Evolutionary conservation across 2,888 invertebrate species (phyloP).

Genomic region (Craniophora ligustri): DNA sequence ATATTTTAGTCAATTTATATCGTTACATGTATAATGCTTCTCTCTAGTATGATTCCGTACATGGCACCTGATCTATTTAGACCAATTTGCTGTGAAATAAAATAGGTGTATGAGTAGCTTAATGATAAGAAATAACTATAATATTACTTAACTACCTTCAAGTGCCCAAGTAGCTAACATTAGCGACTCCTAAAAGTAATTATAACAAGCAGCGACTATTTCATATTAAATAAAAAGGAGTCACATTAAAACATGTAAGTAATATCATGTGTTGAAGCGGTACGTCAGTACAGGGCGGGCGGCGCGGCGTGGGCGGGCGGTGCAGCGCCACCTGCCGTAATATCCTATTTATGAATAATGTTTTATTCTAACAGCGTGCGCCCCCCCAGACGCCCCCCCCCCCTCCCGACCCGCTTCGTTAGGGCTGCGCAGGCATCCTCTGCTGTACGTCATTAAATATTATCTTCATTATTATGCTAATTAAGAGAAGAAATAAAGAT

Average conservation of each 20-base stretch:
- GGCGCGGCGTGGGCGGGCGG: slow-evolving; percentile 43
- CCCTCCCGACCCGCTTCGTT: slow-evolving; percentile 37
- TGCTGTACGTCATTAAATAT: neutral
- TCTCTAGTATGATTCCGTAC: no score
- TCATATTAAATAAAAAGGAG: slow-evolving; percentile 15
- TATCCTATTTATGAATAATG: slow-evolving; percentile 88
- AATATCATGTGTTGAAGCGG: slow-evolving; percentile 31
- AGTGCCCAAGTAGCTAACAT: neutral
- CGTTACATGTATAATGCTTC: no score
- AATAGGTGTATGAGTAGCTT: no score
- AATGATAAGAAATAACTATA: no score
- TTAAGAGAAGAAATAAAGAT: neutral
- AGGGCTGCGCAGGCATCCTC: slow-evolving; percentile 59
- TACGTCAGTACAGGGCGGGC: slow-evolving; percentile 46
- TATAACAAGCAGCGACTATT: neutral
- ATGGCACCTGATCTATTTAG: no score
- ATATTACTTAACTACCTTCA: neutral
- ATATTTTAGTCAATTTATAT: no score
- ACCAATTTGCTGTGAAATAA: no score
- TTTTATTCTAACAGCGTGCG: slow-evolving; percentile 88
- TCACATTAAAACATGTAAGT: slow-evolving; percentile 27
- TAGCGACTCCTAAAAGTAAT: neutral
- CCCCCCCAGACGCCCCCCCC: slow-evolving; percentile 60
- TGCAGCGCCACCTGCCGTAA: slow-evolving; percentile 74
- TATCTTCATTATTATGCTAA: slow-evolving; percentile 9